These are phyloP conservation scores for Portevinia maculata DNA, from an alignment of 2,888 invertebrate species.

Conservation along the genomic window DNA sequence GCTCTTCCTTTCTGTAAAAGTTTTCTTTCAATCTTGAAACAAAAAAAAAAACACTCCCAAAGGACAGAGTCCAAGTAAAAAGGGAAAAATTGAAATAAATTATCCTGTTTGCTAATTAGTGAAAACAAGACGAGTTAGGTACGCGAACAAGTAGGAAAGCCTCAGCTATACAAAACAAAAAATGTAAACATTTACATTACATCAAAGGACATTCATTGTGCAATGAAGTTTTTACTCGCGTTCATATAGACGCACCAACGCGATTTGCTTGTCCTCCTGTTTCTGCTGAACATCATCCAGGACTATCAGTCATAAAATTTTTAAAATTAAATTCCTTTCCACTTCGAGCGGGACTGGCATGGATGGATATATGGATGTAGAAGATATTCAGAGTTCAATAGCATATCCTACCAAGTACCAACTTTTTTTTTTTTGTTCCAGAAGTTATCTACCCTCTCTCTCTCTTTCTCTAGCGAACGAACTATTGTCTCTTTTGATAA, in stretches of 20 bases:
- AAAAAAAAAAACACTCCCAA: conserved; percentile 34
- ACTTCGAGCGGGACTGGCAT: not conserved
- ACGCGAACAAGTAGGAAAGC: not conserved
- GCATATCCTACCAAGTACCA: conserved; percentile 8
- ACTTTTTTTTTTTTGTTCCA: conserved; percentile 48
- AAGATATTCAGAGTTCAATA: conserved; percentile 52
- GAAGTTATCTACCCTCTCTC: conserved; percentile 19
- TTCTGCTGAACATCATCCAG: not conserved
- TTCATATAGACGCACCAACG: conserved; percentile 2
- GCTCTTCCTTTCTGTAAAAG: conserved; percentile 42
- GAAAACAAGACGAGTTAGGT: conserved; percentile 49
- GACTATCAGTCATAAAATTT: conserved; percentile 54
- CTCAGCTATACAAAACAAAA: conserved; percentile 4
- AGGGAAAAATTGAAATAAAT: conserved; percentile 57
- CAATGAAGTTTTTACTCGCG: conserved; percentile 21
- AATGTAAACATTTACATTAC: conserved; percentile 69
- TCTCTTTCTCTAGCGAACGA: not conserved
- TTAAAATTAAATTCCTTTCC: conserved; percentile 57
- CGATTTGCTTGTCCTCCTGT: not conserved
- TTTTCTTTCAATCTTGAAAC: conserved; percentile 51
- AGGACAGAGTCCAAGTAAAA: conserved; percentile 38
- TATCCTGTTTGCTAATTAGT: conserved; percentile 71
- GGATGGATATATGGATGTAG: not conserved
- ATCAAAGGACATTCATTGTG: conserved; percentile 66
- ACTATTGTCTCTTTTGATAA: conserved; percentile 58